Percentiles rank a stretch among this genome's conserved stretches.
phyloP scores from a whole-genome alignment of 2,797 vertebrate species.

The Telmatherina bonti region DNA sequence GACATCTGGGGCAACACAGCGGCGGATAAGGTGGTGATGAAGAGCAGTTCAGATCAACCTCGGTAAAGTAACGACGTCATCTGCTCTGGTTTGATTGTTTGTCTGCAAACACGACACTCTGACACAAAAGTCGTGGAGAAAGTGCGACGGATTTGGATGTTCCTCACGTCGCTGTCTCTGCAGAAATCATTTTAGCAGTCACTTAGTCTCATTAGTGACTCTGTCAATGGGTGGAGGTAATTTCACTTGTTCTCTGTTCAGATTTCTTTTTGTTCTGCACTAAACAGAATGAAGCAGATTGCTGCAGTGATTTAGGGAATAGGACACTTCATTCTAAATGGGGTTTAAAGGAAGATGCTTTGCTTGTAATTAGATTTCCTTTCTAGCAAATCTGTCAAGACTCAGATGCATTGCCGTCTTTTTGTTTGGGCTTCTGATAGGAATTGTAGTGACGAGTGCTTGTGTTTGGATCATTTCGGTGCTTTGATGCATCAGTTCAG shows the following conservation, averaged over 20 bases:
- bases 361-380: background rate
- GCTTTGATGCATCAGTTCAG: background rate
- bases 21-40: slow-evolving; percentile 56
- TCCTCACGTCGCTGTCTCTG: slow-evolving; percentile 16
- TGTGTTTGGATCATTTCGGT: background rate
- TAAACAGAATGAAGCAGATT: slow-evolving; percentile 31
- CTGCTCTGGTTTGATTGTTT: slow-evolving; percentile 1
- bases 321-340: slow-evolving; percentile 4
- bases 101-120: background rate
- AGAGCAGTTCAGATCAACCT: slow-evolving; percentile 41
- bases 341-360: slow-evolving; percentile 6
- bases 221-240: slow-evolving; percentile 8
- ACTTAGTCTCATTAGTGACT: slow-evolving; percentile 34
- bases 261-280: slow-evolving; percentile 20
- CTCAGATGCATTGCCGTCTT: background rate
- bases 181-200: slow-evolving; percentile 28
- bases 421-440: background rate
- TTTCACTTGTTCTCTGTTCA: slow-evolving; percentile 20
- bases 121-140: background rate
- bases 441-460: background rate
- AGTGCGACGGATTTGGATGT: slow-evolving; percentile 25
- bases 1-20: slow-evolving; percentile 51
- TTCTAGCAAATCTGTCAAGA: background rate
- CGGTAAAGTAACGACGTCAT: slow-evolving; percentile 16
- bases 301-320: background rate